phyloP scores from a whole-genome alignment of 1,140 invertebrate genomes.

The Cotesia chilonis region DNA sequence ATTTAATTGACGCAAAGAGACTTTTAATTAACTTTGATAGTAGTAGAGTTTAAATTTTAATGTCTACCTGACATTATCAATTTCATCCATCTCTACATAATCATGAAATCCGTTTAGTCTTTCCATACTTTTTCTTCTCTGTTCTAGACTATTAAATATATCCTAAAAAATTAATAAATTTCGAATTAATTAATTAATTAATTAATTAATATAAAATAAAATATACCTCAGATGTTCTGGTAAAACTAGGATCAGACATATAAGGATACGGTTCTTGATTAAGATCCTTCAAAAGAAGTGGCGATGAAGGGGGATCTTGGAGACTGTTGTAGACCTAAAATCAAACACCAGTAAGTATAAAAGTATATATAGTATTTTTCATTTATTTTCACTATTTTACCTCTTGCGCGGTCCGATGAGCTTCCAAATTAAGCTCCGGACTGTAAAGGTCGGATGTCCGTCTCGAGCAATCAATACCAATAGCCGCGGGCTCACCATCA shows the following conservation, averaged over 20 bases:
- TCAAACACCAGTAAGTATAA: background rate
- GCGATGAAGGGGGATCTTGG: constrained; percentile 60
- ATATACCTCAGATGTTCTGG: constrained; percentile 62
- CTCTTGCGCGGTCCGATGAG: constrained; percentile 61
- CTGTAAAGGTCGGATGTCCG: constrained; percentile 59
- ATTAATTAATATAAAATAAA: background rate
- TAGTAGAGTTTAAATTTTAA: background rate
- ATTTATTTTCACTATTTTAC: constrained; percentile 40
- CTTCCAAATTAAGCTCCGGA: constrained; percentile 62
- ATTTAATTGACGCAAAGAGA: constrained; percentile 18
- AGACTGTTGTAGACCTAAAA: constrained; percentile 61
- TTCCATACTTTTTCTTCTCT: constrained; percentile 60
- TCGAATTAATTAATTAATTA: background rate
- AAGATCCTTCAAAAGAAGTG: constrained; percentile 54
- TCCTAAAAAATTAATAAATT: constrained; percentile 48
- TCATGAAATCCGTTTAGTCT: constrained; percentile 58
- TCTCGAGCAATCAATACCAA: constrained; percentile 46
- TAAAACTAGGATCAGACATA: constrained; percentile 60
- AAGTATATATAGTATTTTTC: no score
- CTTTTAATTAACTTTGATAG: background rate
- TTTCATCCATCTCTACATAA: constrained; percentile 48
- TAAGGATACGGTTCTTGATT: constrained; percentile 57
- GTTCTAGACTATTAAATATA: constrained; percentile 61
- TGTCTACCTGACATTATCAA: constrained; percentile 50
- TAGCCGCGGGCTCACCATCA: constrained; percentile 46